Evolutionary conservation across 2,113 vertebrate species (phyloP), one percentile per base, ranked within the genome.

Genomic region (Petroica traversi): DNA sequence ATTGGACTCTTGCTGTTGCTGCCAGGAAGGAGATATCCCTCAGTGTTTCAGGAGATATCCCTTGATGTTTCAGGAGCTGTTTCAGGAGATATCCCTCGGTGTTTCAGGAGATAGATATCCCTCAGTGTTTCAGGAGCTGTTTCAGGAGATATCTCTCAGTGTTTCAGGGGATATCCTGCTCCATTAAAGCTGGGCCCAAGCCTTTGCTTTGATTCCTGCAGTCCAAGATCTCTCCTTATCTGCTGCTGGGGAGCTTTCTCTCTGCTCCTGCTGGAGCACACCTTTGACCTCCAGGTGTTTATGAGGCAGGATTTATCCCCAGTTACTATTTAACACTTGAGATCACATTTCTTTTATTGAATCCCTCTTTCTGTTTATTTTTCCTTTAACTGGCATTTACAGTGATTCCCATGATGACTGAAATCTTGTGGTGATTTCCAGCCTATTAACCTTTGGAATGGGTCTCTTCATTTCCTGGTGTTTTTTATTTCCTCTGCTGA

Each of bases 281-380:
- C 92, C 89, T 97, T 97, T 95, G 95, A 34, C 89, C 93, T 89
- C 63, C 17, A 55, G 81, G 85, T 64, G 93, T 93, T 94, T 69
- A 45, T 69, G 58, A 69, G 78, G 74, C 64, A 46, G 68, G 28
- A 66, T 45, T 77, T 85, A 48, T n/a, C 59, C 64, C 45, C 85
- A 61, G 97, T 95, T 93, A 94, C 78, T 95, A 13, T 97, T 97
- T 97, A 97, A 95, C 79, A 43, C 52, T 96, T 92, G 57, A 76
- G 93, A 80, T 96, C 52, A 23, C 59, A 48, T 95, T 90, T 69
- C 57, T 90, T 96, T 79, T 49, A 67, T 89, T 84, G 81, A 79
- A 89, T 95, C 49, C 82, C 23, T 20, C 40, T 19, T 86, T 79
- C 74, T 87, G 68, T 89, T 83, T 75, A 15, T 62, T 86, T 87